Evolutionary conservation across 2,888 invertebrate species (phyloP).

Genomic region (Cheilosia vernalis): DNA sequence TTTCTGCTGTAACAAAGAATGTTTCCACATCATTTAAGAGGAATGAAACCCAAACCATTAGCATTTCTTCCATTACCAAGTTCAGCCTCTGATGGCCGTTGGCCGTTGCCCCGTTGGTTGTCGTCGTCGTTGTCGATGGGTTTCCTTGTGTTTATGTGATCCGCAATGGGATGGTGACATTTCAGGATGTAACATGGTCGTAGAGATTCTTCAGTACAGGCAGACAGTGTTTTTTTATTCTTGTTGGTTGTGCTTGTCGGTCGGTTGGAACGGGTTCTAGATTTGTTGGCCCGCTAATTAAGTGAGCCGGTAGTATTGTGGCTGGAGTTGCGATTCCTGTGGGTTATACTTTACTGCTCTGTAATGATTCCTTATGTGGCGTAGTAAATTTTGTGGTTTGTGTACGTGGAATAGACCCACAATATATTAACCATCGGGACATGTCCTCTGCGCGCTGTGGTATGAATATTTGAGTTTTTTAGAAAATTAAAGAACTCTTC

Average conservation of each 20-base stretch:
- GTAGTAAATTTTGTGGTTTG: too few species aligned
- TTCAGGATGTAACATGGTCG: background rate
- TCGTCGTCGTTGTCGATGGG: background rate
- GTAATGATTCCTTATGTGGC: too few species aligned
- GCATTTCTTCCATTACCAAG: slow-evolving; percentile 51
- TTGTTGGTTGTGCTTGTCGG: background rate
- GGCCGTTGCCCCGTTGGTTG: too few species aligned
- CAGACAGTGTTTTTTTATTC: background rate
- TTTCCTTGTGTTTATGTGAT: slow-evolving; percentile 15
- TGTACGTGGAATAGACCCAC: too few species aligned
- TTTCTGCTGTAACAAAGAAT: slow-evolving; percentile 35
- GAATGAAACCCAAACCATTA: slow-evolving; percentile 57
- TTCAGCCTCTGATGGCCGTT: too few species aligned
- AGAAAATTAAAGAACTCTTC: too few species aligned
- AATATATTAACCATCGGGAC: too few species aligned
- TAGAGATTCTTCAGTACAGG: background rate
- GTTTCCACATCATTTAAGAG: slow-evolving; percentile 55
- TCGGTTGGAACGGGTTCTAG: slow-evolving; percentile 17
- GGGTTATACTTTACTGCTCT: background rate
- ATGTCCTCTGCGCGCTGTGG: too few species aligned
- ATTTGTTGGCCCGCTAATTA: slow-evolving; percentile 34
- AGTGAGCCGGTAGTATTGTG: slow-evolving; percentile 5
- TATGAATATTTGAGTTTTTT: too few species aligned
- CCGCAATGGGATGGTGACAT: slow-evolving; percentile 32
- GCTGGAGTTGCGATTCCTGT: slow-evolving; percentile 2